Evolutionary conservation across 2,113 vertebrate genomes (phyloP), one percentile per base, ranked within the genome.

Genomic region (Thryonomys swinderianus): DNA sequence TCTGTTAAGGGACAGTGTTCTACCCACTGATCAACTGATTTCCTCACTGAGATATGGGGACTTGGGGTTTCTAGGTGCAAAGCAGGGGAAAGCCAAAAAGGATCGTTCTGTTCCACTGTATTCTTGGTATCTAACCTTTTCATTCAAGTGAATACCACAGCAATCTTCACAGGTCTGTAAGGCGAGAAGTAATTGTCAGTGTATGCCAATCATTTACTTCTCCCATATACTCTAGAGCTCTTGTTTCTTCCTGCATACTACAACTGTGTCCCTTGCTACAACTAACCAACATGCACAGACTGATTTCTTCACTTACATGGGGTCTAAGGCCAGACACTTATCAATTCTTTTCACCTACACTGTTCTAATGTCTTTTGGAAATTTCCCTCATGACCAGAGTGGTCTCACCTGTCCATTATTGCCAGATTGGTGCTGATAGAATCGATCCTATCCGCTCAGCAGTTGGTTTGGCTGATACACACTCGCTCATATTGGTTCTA

Each of bases 101-200:
- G 32, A 21, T 83, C 61, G 61, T 48, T 48, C 91, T 95, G 78
- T 45, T 89, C 37, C 40, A 37, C 2, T 51, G 55, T 66, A 55
- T 59, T 95, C 67, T 51, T 89, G 48, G 83, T 74, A 89, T 40
- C 51, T 55, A 85, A 51, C 53, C 48, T 90, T 85, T 55, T 66
- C 34, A 76, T 83, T 88, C 61, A 87, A 40, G 23, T n/a, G 32
- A 88, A 55, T 14, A 81, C 7, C 18, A 84, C 5, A 71, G 42
- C 1, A 59, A 34, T 59, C 57, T 67, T 90, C 78, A 88, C 45
- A 34, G 25, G 61, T 87, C 59, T 32, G n/a, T 23, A 78, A 57
- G 14, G 30, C 9, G 21, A 40, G 32, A 96, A 57, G 42, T 57
- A 83, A 91, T 67, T 93, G 91, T 74, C n/a, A 93, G 61, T 14